Evolutionary conservation across 1,140 invertebrate genomes (phyloP), one percentile per base, ranked within the genome.

Genomic region (Solenopsis fugax): DNA sequence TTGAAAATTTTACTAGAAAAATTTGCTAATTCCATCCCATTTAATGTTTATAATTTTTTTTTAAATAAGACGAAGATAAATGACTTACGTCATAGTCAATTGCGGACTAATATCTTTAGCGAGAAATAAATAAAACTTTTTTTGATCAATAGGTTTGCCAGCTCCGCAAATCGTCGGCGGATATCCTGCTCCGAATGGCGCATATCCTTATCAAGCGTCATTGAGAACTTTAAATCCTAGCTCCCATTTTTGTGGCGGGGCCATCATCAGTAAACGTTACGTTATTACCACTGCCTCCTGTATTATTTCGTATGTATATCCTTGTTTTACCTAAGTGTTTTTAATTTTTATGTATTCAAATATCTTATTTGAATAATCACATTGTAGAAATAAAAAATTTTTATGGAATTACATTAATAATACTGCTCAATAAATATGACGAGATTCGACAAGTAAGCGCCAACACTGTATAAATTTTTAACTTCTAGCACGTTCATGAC

Each of bases 191-290:
- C 71, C 76, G 0, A 24, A 84, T 9, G 93, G 91, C 0, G 90
- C 93, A 75, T 96, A 95, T 75, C 95, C 95, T 6, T 95, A 96
- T 80, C 95, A 96, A 89, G 93, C 95, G 0, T 95, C 95, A 18
- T 71, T 96, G 64, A 85, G 93, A 24, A 69, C 50, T 0, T 48
- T 6, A 92, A 92, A 4, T 95, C 0, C 37, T 69, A 16, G 0
- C 1, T 69, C 37, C 45, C 65, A 95, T 54, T 93, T 93, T 72
- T 97, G 96, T 85, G 96, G 96, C 1, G 96, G 96, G 10, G 96
- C 96, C 0, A 95, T 97, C 0, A 92, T 96, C 21, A 95, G 93
- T 16, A 85, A 90, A 1, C 91, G 93, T 73, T 96, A 93, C 84
- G 93, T 96, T 34, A 89, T 78, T 12, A 78, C 75, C 0, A 1